These are phyloP conservation scores for Protophormia terraenovae DNA, from an alignment of 2,888 invertebrate species.

Conservation along the genomic window DNA sequence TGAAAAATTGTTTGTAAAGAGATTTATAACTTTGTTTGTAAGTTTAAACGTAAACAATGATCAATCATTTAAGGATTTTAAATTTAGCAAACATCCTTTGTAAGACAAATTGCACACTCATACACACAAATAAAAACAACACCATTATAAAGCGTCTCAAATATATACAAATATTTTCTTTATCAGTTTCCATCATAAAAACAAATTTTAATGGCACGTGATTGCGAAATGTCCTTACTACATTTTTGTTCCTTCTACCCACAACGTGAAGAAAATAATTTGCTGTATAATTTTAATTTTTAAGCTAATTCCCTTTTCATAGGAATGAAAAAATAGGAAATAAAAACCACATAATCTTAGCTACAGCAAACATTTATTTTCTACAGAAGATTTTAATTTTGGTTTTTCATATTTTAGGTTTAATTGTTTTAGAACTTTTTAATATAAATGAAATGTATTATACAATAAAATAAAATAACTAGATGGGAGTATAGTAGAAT, in stretches of 20 bases:
- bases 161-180: not conserved
- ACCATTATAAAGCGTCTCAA: no score
- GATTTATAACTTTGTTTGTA: not conserved
- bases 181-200: not conserved
- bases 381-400: not conserved
- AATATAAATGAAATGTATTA: conserved; percentile 13
- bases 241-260: not conserved
- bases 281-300: conserved; percentile 6
- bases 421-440: conserved; percentile 52
- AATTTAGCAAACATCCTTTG: not conserved
- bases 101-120: not conserved
- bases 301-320: not conserved
- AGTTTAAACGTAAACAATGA: not conserved
- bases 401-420: not conserved
- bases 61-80: conserved; percentile 1
- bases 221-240: not conserved
- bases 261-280: conserved; percentile 21
- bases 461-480: not conserved
- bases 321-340: not conserved
- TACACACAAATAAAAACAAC: not conserved
- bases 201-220: conserved; percentile 5
- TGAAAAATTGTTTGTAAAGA: not conserved
- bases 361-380: not conserved
- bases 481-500: not conserved
- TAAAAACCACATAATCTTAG: conserved; percentile 21